Evolutionary conservation across 2,888 invertebrate genomes (phyloP), one percentile per base, ranked within the genome.

Genomic region (Eupsilia transversa): DNA sequence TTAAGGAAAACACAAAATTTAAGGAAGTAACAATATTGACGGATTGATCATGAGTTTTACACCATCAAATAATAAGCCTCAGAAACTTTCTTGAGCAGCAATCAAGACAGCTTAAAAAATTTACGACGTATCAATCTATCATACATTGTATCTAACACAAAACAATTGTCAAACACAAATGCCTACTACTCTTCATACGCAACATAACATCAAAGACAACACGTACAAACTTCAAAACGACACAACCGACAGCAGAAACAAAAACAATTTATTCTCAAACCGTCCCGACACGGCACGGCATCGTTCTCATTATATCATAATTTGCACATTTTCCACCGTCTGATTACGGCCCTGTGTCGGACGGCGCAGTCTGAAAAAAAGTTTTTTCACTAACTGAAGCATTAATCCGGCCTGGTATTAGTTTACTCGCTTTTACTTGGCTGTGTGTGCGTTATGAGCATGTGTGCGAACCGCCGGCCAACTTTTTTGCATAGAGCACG

Each of bases 311-410:
- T 85, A 86, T 79, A 87, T 84, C 74, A 83, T 81, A 85, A 89
- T 86, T 89, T 88, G 78, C 86, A 84, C 83, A 85, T 89, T 86
- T 89, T 87, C 86, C 86, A 84, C 77, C 27, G 79, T 81, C 87
- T 86, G 85, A 95, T 89, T 94, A 85, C 96, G 91, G 68, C 93
- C 94, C 96, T 95, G 96, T 80, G 87, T 87, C 93, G 96, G 95
- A 93, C 96, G 95, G 95, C 94, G 95, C 93, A 94, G 95, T 93
- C 96, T 96, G 96, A 96, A 96, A 96, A 94, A 96, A 96, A 95
- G 93, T 95, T 96, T 96, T 96, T 96, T 96, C 96, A 96, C 96
- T 96, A 96, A 96, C 96, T 96, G 96, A 96, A 96, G 96, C 96
- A 96, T 96, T 96, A 96, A 96, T 96, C 96, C 96, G 93, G 95